Evolutionary conservation across 2,888 invertebrate genomes (phyloP).

Genomic region (Chorisops tibialis): DNA sequence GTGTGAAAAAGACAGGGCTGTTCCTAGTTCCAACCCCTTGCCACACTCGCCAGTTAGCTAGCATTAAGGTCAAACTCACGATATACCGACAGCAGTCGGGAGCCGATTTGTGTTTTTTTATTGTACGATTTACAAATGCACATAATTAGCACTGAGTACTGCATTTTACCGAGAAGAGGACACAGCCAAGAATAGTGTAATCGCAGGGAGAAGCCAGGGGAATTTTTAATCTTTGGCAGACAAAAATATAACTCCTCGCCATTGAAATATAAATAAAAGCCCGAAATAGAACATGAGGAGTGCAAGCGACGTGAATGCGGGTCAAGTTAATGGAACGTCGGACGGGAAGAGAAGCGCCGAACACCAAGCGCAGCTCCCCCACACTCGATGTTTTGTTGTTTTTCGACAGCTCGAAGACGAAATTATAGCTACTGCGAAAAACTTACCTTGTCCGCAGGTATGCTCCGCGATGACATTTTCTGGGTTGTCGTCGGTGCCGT

Average conservation of each 20-base stretch:
- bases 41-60: neutral
- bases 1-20: neutral
- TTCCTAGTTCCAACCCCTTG: neutral
- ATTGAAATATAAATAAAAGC: neutral
- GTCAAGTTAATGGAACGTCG: slow-evolving; percentile 1
- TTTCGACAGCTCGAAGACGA: too few species aligned
- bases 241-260: slow-evolving; percentile 1
- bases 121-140: neutral
- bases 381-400: too few species aligned
- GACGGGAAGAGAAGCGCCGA: neutral
- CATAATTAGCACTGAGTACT: neutral
- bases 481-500: neutral
- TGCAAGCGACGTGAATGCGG: neutral
- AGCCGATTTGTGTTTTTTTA: neutral
- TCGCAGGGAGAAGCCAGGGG: too few species aligned
- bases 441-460: slow-evolving; percentile 18
- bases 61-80: slow-evolving; percentile 8
- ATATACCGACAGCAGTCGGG: neutral
- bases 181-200: too few species aligned
- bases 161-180: too few species aligned
- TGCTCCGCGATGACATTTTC: slow-evolving; percentile 8
- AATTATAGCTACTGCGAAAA: too few species aligned
- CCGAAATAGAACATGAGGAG: slow-evolving; percentile 8
- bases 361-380: neutral
- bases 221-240: neutral